Base-by-base conservation (phyloP, 2,113 vertebrate species). In the Copsychus sechellarum region DNA sequence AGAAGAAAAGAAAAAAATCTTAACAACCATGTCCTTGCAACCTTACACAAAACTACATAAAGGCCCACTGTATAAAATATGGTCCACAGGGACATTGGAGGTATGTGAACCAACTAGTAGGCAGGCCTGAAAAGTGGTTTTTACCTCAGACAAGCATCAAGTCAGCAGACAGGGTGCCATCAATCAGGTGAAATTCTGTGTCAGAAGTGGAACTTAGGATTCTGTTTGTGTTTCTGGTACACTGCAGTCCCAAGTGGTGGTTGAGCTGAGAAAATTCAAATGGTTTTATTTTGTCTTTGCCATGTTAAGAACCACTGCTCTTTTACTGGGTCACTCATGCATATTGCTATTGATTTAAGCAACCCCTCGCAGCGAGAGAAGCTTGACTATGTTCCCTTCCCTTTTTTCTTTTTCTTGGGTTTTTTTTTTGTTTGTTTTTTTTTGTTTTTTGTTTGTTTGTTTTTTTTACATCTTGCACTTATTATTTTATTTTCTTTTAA, bases 131-230 rank as follows among this genome's bases (percentile, higher is more conserved):
- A 91, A 95, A 96, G 86, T 85, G 78, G 92, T 71, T 97, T 97
- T 96, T 96, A 93, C 93, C 90, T 79, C 92, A 81, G 95, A 96
- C 90, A 94, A 94, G 53, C 73, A 97, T 92, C 85, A 71, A 58
- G 72, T 93, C 82, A 83, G 79, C 66, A 65, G 91, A 77, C 64
- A 43, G 23, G 10, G 86, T 97, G 90, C 74, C 83, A 95, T 91
- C 90, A 96, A 43, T 94, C 73, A 93, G 87, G 81, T 96, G 92
- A 90, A 97, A 96, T 96, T 96, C 94, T 73, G 25, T 73, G 88
- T 96, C 67, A 95, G 76, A 97, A 95, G 50, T n/a, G 69, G 71
- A 95, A 90, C 79, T 91, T 60, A 90, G 81, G 66, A 96, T 96
- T 97, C 80, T 85, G 36, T 73, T 70, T 84, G 65, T 86, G 61